These are phyloP conservation scores for Eupleurogrammus muticus DNA, from an alignment of 2,797 vertebrate species.

Conservation along the genomic window DNA sequence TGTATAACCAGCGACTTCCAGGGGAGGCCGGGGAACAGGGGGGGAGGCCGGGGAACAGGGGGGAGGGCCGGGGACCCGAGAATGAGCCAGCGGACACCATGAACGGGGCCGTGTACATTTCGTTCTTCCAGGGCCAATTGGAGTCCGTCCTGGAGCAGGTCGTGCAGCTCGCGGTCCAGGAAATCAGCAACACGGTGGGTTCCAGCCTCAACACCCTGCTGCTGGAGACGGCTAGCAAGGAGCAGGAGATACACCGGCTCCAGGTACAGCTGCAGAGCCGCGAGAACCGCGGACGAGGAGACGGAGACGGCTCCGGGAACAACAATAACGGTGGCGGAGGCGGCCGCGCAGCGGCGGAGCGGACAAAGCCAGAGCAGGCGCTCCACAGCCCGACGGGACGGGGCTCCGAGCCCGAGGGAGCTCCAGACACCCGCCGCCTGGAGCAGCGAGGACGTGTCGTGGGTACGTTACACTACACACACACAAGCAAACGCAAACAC, in stretches of 20 bases:
- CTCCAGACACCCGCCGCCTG: slow-evolving; percentile 75
- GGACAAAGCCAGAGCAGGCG: slow-evolving; percentile 69
- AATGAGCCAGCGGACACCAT: slow-evolving; percentile 81
- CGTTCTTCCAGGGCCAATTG: slow-evolving; percentile 88
- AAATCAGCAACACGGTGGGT: slow-evolving; percentile 84
- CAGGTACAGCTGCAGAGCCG: slow-evolving; percentile 70
- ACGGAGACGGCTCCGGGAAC: slow-evolving; percentile 3
- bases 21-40: slow-evolving; percentile 10
- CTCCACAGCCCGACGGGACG: slow-evolving; percentile 59
- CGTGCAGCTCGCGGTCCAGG: slow-evolving; percentile 86
- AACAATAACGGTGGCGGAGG: slow-evolving; percentile 38
- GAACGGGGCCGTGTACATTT: slow-evolving; percentile 87
- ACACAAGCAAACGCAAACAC: neutral
- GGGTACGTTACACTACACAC: slow-evolving; percentile 69
- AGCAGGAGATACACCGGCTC: slow-evolving; percentile 83
- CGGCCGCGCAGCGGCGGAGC: slow-evolving; percentile 59
- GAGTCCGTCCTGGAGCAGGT: slow-evolving; percentile 87
- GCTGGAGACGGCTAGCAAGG: slow-evolving; percentile 82
- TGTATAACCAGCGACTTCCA: slow-evolving; percentile 27
- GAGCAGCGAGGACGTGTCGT: slow-evolving; percentile 82
- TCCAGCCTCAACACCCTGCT: slow-evolving; percentile 83
- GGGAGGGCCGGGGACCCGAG: slow-evolving; percentile 57
- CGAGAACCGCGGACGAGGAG: slow-evolving; percentile 47
- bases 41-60: neutral
- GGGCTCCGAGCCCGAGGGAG: slow-evolving; percentile 49